phyloP scores from a whole-genome alignment of 2,888 invertebrate genomes.

The Blera fallax region DNA sequence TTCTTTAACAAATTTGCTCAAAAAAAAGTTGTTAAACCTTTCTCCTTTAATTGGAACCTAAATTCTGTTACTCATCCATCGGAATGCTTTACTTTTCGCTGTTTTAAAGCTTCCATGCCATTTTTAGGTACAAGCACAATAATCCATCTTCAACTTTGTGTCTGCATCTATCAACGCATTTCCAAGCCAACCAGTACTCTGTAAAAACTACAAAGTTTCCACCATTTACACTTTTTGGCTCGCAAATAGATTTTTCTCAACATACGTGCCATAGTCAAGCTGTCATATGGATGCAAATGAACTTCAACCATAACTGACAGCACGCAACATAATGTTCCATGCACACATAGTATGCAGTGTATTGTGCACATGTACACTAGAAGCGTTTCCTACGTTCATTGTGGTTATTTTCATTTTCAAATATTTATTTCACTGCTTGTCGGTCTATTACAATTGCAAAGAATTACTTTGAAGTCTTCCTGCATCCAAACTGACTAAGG shows the following conservation, averaged over 20 bases:
- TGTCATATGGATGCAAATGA: constrained; percentile 36
- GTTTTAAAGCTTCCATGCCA: not conserved
- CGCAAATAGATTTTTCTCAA: constrained; percentile 2
- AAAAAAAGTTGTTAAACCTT: no score
- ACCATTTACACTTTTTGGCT: constrained; percentile 13
- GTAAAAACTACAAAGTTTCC: not conserved
- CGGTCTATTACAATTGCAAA: constrained; percentile 35
- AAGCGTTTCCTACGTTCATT: not conserved
- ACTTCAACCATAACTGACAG: constrained; percentile 40
- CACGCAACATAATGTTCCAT: not conserved
- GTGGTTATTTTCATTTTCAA: constrained; percentile 39
- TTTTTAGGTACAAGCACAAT: not conserved
- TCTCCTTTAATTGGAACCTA: no score
- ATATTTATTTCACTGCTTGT: constrained; percentile 53
- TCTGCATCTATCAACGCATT: not conserved
- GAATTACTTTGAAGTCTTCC: constrained; percentile 18
- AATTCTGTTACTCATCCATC: no score
- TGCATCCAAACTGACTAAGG: not conserved
- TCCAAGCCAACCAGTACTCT: not conserved
- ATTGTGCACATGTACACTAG: not conserved
- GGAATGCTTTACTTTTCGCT: no score
- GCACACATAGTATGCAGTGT: not conserved
- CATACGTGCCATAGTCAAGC: constrained; percentile 10
- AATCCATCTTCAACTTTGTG: not conserved
- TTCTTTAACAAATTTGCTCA: no score